Conservation (phyloP, 2,797 vertebrate species). For the Moxostoma hubbsi region DNA sequence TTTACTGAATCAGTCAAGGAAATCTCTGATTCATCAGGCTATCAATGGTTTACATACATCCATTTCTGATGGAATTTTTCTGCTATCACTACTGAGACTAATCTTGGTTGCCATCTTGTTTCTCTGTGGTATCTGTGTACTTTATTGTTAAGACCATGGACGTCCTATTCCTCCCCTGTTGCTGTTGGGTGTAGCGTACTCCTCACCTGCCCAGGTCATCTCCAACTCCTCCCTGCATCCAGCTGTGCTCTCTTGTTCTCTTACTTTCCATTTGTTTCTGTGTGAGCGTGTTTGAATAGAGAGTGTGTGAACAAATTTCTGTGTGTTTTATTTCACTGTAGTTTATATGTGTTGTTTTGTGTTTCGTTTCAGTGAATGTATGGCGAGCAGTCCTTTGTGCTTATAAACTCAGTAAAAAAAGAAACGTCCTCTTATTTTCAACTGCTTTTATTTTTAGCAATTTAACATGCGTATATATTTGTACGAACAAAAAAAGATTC, state of each 20-base stretch:
- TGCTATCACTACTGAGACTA: slow-evolving; percentile 19
- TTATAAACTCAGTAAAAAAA: background rate
- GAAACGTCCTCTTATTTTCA: too few relatives aligned
- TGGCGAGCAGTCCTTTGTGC: background rate
- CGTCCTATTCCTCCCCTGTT: slow-evolving; percentile 66
- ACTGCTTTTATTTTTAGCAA: too few relatives aligned
- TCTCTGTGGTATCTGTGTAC: slow-evolving; percentile 55
- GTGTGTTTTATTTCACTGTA: slow-evolving; percentile 21
- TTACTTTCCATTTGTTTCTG: slow-evolving; percentile 25
- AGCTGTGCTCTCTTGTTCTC: slow-evolving; percentile 46
- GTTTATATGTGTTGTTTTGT: slow-evolving; percentile 8
- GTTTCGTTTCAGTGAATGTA: background rate
- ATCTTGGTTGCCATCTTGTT: slow-evolving; percentile 49
- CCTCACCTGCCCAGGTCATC: slow-evolving; percentile 74
- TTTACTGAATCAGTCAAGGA: too few relatives aligned
- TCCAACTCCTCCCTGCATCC: slow-evolving; percentile 63
- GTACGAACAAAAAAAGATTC: too few relatives aligned
- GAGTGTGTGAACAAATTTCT: slow-evolving; percentile 26
- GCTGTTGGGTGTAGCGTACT: slow-evolving; percentile 65
- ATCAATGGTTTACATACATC: background rate
- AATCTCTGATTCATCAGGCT: background rate
- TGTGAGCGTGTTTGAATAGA: slow-evolving; percentile 30
- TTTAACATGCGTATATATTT: too few relatives aligned
- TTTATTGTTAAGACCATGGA: slow-evolving; percentile 63
- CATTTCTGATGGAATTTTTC: slow-evolving; percentile 18